Evolutionary conservation across 2,113 vertebrate genomes (phyloP), one percentile per base, ranked within the genome.

Genomic region (Apodemus speciosus): DNA sequence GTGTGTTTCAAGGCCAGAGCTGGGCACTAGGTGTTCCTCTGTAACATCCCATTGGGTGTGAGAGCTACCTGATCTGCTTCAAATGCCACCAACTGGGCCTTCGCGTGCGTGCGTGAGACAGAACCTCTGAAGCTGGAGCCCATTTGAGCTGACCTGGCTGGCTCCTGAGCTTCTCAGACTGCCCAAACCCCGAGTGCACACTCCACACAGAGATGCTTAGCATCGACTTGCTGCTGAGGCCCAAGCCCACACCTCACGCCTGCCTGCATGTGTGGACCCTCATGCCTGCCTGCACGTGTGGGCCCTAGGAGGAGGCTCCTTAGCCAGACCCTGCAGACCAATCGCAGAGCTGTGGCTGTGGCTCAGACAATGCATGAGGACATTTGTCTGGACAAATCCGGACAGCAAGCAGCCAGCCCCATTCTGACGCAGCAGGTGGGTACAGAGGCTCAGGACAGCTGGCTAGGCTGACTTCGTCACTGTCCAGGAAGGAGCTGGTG

Each of bases 131-230:
- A 77, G 30, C 75, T 51, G 8, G 46, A 16, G 6, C 13, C 27
- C 15, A 51, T 20, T 4, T 20, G 46, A 51, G 75, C 15, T 32
- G 8, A 10, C 2, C 4, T 40, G 35, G 51, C 49, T 56, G 53
- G 77, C 35, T 25, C 4, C 51, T 25, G 77, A n/a, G 35, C 53
- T 8, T 13, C 4, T 4, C n/a, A 25, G 23, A 40, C 35, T n/a
- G 11, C 25, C 35, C 77, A 80, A n/a, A 58, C 53, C 58, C 6
- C 0, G 32, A n/a, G 76, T 10, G 49, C 20, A 13, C 51, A n/a
- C 9, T 7, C 51, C 20, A 56, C 20, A 6, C 0, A 0, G 46
- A 16, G 30, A 53, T 20, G 4, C 49, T 2, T 23, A 51, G 53
- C 21, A 4, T 4, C 27, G n/a, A 14, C 4, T 11, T 15, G n/a